Conservation (phyloP, 2,113 vertebrate species). For the Caranx melampygus region DNA sequence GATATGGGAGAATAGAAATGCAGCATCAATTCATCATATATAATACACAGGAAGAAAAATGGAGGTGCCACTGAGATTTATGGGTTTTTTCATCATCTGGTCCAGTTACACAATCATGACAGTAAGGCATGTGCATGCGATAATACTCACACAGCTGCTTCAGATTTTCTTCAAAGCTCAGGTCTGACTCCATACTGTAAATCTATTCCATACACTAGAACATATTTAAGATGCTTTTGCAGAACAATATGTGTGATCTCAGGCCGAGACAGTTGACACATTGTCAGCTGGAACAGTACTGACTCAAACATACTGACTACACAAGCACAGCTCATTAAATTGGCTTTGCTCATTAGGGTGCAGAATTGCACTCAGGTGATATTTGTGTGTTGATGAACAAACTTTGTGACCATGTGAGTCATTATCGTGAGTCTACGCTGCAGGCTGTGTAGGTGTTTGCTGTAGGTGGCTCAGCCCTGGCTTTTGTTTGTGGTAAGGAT, state of each 20-base stretch:
- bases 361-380: constrained; percentile 7
- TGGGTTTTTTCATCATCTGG: constrained; percentile 48
- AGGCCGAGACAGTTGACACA: background rate
- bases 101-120: constrained; percentile 60
- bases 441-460: constrained; percentile 66
- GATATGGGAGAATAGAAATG: background rate
- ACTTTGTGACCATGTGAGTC: constrained; percentile 17
- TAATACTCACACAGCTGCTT: constrained; percentile 69
- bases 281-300: background rate
- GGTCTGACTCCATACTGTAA: background rate
- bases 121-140: constrained; percentile 46
- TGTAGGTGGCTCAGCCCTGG: constrained; percentile 49
- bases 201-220: constrained; percentile 18
- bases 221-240: constrained; percentile 14
- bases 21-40: constrained; percentile 4
- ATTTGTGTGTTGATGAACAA: background rate
- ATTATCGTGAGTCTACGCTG: constrained; percentile 12
- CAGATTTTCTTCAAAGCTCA: constrained; percentile 66
- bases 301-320: constrained; percentile 9
- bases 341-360: background rate
- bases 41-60: background rate
- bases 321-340: constrained; percentile 23
- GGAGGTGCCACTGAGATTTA: constrained; percentile 50
- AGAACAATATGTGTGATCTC: background rate
- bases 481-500: constrained; percentile 65